Evolutionary conservation across 2,113 vertebrate species (phyloP), one percentile per base, ranked within the genome.

Genomic region (Elgaria multicarinata): DNA sequence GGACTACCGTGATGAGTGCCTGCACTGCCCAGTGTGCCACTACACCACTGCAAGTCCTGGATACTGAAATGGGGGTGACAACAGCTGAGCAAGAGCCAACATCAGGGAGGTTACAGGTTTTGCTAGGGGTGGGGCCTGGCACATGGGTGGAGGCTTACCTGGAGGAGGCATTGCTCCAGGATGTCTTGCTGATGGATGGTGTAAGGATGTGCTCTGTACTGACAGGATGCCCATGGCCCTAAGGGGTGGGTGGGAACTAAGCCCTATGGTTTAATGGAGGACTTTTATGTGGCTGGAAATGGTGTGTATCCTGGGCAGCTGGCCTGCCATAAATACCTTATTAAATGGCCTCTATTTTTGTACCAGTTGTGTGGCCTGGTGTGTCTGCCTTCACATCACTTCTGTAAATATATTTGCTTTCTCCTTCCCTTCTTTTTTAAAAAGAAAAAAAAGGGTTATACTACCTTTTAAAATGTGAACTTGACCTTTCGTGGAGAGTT

Each of bases 261-360:
- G 12, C 72, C 20, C 36, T 26, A 20, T 62, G 44, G 71, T 83
- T 64, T 83, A 50, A 64, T 75, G 42, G 74, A 87, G n/a, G 31
- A 83, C 64, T 53, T 36, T 69, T 46, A n/a, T 39, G 58, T 77
- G 55, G 64, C 62, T 84, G 24, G 44, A 67, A 89, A 76, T 72
- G 84, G 83, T 82, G 44, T 93, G 85, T 94, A 91, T 44, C 83
- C 64, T 81, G 94, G 95, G 93, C 95, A 96, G 95, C 94, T 1
- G 93, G 94, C 90, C 95, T 96, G 95, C 69, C 77, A 50, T 14
- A 72, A 87, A 83, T 89, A 87, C 69, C 24, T 83, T 89, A 91
- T 89, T 94, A 95, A 96, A 96, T 92, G 91, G 90, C 84, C 93
- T 96, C 94, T 96, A 95, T 96, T 96, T 96, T 96, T 95, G 84